Base-by-base conservation (phyloP, 2,113 vertebrate species). In the Pangasianodon hypophthalmus region DNA sequence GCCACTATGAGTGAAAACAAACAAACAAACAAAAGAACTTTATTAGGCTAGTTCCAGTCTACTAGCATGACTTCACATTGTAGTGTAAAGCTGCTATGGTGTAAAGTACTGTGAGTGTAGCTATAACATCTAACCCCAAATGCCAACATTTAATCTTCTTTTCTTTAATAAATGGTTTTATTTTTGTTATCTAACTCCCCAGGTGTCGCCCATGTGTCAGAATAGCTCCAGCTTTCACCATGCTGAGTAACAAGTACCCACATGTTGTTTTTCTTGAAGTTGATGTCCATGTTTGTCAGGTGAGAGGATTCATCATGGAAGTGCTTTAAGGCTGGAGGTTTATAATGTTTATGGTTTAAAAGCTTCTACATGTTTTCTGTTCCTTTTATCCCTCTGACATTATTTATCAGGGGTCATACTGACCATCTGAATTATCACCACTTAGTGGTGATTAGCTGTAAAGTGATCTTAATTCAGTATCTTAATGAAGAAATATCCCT, bases 221-320 rank as follows among this genome's bases (percentile, higher is more conserved):
- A 95, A 98, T 99, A 96, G 95, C 97, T n/a, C 98, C 98, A 1
- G 97, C 96, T 19, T 99, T 99, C 96, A 98, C 95, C 93, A 96
- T 96, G 90, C 92, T 99, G 93, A 99, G 97, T 93, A 98, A 97
- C 95, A 98, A 98, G 91, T 98, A 98, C 87, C 98, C 98, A 46
- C 98, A 98, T 69, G 98, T 97, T 10, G 96, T 97, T 18, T 99
- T 99, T 94, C 95, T 99, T 73, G 98, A 99, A 95, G 98, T 99
- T 0, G 98, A 99, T 81, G 98, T 99, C 19, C 97, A 98, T 92
- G 97, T 98, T 50, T 99, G 98, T 96, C 98, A 97, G 96, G 98
- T 99, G 89, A 95, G 96, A 46, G 2, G 75, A 32, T 8, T 4
- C 60, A 18, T 14, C 9, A 24, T 10, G 29, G 58, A 52, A 14